Evolutionary conservation across 2,797 vertebrate genomes (phyloP).

Genomic region (Tapera naevia): DNA sequence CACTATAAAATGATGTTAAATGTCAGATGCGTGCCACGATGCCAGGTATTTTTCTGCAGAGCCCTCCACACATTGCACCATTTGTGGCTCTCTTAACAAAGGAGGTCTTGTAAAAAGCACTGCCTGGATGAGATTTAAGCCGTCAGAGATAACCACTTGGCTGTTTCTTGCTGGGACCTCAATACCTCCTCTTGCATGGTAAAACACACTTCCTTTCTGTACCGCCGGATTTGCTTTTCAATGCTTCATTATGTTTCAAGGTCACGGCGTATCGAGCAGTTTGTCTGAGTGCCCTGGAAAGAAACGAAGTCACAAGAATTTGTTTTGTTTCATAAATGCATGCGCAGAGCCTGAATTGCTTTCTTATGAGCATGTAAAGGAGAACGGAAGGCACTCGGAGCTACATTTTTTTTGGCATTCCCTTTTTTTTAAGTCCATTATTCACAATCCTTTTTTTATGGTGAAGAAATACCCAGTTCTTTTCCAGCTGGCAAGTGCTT

Average conservation of each 20-base stretch:
- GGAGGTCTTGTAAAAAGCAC: neutral
- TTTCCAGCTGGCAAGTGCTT: neutral
- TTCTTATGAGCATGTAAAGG: neutral
- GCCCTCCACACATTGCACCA: neutral
- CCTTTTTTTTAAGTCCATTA: neutral
- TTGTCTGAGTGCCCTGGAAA: neutral
- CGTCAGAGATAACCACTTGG: neutral
- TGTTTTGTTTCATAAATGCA: neutral
- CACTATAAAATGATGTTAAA: neutral
- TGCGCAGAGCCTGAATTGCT: neutral
- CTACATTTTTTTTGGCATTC: neutral
- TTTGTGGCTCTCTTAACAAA: neutral
- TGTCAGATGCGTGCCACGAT: neutral
- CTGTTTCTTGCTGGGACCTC: conserved; percentile 1
- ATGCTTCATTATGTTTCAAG: conserved; percentile 57
- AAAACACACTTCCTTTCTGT: conserved; percentile 39
- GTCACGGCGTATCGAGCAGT: neutral
- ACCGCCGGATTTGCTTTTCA: conserved; percentile 31
- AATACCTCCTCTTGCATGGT: neutral
- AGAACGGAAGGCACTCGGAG: neutral
- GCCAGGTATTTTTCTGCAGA: neutral
- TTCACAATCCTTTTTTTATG: neutral
- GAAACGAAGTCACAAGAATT: neutral
- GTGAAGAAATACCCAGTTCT: neutral
- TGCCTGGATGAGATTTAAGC: conserved; percentile 22